These are phyloP conservation scores for Pygocentrus nattereri DNA, from an alignment of 2,797 vertebrate species.

Conservation along the genomic window DNA sequence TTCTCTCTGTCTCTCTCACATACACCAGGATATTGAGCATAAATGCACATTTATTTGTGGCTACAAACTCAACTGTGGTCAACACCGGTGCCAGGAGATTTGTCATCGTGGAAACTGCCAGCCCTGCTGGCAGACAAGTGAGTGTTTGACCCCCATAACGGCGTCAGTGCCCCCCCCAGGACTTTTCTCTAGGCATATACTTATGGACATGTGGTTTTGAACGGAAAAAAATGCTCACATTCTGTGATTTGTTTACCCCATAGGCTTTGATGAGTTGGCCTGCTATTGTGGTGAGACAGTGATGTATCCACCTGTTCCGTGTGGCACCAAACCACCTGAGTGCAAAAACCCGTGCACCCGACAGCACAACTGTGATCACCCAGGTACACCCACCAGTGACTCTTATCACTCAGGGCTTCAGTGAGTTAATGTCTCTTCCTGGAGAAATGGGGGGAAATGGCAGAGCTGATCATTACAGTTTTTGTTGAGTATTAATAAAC, in stretches of 20 bases:
- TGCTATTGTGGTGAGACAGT: conserved; percentile 94
- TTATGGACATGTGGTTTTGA: too few species aligned
- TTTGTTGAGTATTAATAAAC: too few species aligned
- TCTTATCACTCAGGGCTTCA: background rate
- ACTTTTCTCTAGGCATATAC: background rate
- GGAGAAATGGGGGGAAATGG: too few species aligned
- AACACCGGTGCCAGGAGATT: conserved; percentile 95
- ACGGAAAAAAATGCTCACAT: background rate
- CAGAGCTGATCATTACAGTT: too few species aligned
- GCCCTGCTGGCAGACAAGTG: conserved; percentile 97
- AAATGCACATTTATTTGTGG: conserved; percentile 93
- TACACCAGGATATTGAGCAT: conserved; percentile 86
- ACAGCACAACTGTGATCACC: conserved; percentile 94
- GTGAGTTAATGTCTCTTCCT: too few species aligned
- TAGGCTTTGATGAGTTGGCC: conserved; percentile 96
- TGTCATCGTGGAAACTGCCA: conserved; percentile 98
- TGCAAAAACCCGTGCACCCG: conserved; percentile 92
- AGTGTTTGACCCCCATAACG: conserved; percentile 66
- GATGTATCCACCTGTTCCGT: conserved; percentile 93
- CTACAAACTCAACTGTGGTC: conserved; percentile 95
- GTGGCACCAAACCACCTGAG: conserved; percentile 95
- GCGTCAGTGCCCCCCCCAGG: background rate
- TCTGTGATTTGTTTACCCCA: conserved; percentile 22
- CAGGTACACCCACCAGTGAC: conserved; percentile 77
- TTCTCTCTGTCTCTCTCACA: background rate